phyloP scores from a whole-genome alignment of 2,113 vertebrate genomes.

The Aepyceros melampus region DNA sequence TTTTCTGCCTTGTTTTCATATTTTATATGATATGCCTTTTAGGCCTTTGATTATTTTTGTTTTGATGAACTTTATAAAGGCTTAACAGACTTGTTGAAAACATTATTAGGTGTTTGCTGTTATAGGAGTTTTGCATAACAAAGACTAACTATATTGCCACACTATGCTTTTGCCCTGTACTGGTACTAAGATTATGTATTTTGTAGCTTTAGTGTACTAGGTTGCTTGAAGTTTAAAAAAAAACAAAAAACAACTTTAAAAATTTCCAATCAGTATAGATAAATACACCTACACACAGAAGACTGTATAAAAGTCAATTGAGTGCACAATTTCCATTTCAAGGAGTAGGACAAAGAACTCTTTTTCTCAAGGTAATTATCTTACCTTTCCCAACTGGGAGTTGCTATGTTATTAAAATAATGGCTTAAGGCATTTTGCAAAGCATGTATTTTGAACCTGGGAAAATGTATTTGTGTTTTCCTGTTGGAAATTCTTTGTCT shows the following conservation, averaged over 20 bases:
- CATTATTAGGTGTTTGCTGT: conserved; percentile 26
- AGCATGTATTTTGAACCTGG: conserved; percentile 37
- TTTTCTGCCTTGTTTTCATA: not conserved
- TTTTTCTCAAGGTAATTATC: conserved; percentile 54
- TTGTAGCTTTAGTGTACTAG: conserved; percentile 3
- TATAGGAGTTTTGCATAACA: conserved; percentile 16
- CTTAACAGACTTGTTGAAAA: conserved; percentile 51
- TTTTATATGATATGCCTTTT: conserved; percentile 6
- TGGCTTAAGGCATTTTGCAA: conserved; percentile 44
- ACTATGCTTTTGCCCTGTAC: not conserved
- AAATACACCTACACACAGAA: not conserved
- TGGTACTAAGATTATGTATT: conserved; percentile 16
- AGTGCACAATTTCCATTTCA: conserved; percentile 42
- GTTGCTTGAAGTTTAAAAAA: not conserved
- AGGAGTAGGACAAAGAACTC: conserved; percentile 28
- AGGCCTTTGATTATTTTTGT: conserved; percentile 40
- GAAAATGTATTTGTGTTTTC: conserved; percentile 48
- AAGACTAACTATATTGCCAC: not conserved
- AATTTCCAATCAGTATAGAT: conserved; percentile 32
- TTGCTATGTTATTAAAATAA: conserved; percentile 61
- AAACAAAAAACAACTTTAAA: not conserved
- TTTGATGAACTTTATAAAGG: conserved; percentile 46
- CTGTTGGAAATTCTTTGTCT: conserved; percentile 34
- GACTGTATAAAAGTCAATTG: conserved; percentile 31
- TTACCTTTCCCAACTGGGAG: conserved; percentile 53